Base-by-base conservation (phyloP, 2,113 vertebrate species). In the Herpetotheres cachinnans region DNA sequence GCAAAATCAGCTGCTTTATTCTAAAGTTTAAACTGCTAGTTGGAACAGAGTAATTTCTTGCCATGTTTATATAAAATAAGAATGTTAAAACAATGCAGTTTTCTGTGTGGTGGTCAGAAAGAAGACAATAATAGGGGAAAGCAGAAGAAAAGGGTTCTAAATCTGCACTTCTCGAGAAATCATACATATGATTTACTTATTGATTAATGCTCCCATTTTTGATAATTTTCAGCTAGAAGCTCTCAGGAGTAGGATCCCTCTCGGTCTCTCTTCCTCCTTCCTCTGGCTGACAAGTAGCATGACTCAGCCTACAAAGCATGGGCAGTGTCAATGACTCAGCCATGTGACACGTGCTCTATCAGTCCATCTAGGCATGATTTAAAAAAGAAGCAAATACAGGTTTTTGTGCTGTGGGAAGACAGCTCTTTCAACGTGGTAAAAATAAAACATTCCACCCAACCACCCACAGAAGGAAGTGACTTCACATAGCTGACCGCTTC, bases 241-340 rank as follows among this genome's bases (percentile, higher is more conserved):
- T 65, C 73, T 59, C 47, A 38, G 58, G 27, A 69, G 9, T 11
- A 73, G 46, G 46, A 89, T 86, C 25, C 9, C 50, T 84, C 38
- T 94, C 34, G 22, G 21, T 50, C 42, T 72, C 44, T 89, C 72
- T 46, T 59, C 38, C 47, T 87, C 65, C 63, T 40, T 76, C 66
- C 49, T 80, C 40, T 86, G 81, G 29, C 88, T 82, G 82, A 61
- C 50, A 59, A 59, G 56, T 26, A 46, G 22, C 24, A 32, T 84
- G 81, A 93, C 78, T 95, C 89, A 86, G 50, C 15, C 55, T 71
- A 18, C 63, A 83, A 55, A 55, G 89, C 65, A 62, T 40, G 46
- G 65, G n/a, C 86, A 82, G 47, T 7, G 17, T 40, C 44, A 81
- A 8, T 91, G 94, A 82, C 86, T 97, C 89, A 93, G 88, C 82